phyloP scores from a whole-genome alignment of 1,140 invertebrate species.

The Pseudobourletiella spinata region DNA sequence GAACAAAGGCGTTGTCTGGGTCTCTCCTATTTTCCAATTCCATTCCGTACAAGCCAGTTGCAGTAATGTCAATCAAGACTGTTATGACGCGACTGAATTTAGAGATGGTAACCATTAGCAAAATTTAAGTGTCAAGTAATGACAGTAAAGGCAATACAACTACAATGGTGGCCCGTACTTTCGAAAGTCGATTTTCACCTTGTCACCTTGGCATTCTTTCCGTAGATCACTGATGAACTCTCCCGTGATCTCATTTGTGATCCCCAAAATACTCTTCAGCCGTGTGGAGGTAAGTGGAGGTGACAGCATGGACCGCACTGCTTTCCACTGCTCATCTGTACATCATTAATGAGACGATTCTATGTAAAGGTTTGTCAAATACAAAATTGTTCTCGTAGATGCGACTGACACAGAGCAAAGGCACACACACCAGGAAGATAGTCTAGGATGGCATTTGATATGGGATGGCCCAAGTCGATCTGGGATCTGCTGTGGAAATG shows the following conservation, averaged over 20 bases:
- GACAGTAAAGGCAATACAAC: not conserved
- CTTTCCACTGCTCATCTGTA: slow-evolving; percentile 41
- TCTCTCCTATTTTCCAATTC: slow-evolving; percentile 16
- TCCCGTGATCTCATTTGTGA: slow-evolving; percentile 38
- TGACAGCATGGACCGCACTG: slow-evolving; percentile 8
- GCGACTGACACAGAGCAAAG: not conserved
- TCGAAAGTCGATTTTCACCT: slow-evolving; percentile 12
- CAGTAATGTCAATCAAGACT: slow-evolving; percentile 14
- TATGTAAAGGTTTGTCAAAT: not conserved
- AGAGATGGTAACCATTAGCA: slow-evolving; percentile 46
- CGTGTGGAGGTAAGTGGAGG: slow-evolving; percentile 9
- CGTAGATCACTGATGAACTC: slow-evolving; percentile 1
- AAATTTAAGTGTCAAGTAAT: slow-evolving; percentile 46
- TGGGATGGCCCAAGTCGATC: not conserved
- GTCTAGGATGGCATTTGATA: slow-evolving; percentile 6
- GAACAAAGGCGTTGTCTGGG: slow-evolving; percentile 19
- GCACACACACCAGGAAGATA: not conserved
- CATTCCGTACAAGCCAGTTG: slow-evolving; percentile 13
- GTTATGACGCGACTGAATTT: slow-evolving; percentile 38
- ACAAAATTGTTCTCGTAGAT: not conserved
- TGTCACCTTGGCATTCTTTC: slow-evolving; percentile 10
- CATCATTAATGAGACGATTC: not conserved
- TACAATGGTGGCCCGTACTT: slow-evolving; percentile 6
- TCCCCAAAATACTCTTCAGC: slow-evolving; percentile 42
- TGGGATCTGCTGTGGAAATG: slow-evolving; percentile 14